These are phyloP conservation scores for Oncorhynchus keta DNA, from an alignment of 2,113 vertebrate genomes.

Conservation along the genomic window DNA sequence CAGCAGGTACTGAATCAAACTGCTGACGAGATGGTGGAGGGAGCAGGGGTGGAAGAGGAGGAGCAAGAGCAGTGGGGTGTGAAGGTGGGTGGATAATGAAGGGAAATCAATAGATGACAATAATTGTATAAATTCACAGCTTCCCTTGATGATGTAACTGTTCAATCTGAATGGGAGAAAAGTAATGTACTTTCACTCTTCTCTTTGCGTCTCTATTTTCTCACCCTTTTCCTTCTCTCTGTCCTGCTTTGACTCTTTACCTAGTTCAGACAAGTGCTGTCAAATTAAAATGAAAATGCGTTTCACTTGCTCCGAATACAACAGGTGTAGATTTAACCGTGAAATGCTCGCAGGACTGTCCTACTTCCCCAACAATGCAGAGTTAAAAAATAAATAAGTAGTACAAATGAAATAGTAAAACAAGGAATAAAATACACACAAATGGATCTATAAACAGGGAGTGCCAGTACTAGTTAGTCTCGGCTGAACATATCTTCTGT, in stretches of 20 bases:
- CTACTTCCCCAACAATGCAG: too few relatives aligned
- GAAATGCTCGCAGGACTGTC: too few relatives aligned
- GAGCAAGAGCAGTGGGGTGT: slow-evolving; percentile 40
- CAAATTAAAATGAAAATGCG: background rate
- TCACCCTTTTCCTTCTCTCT: slow-evolving; percentile 28
- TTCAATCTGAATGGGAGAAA: slow-evolving; percentile 43
- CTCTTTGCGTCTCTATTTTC: slow-evolving; percentile 4
- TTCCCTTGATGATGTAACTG: slow-evolving; percentile 48
- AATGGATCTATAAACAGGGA: too few relatives aligned
- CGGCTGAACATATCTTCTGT: slow-evolving; percentile 74
- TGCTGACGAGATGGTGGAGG: slow-evolving; percentile 63
- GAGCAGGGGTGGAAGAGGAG: slow-evolving; percentile 39
- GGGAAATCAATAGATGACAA: slow-evolving; percentile 51
- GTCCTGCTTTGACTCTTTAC: slow-evolving; percentile 59
- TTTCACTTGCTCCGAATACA: too few relatives aligned
- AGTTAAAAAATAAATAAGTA: too few relatives aligned
- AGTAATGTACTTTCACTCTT: too few relatives aligned
- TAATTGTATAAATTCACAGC: slow-evolving; percentile 35
- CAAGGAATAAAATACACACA: too few relatives aligned
- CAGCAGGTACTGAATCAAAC: slow-evolving; percentile 75
- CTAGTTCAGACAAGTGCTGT: slow-evolving; percentile 69
- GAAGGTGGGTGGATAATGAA: background rate
- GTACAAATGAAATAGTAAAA: too few relatives aligned
- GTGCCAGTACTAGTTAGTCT: slow-evolving; percentile 17
- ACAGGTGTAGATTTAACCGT: too few relatives aligned